Evolutionary conservation across 2,888 invertebrate species (phyloP), one percentile per base, ranked within the genome.

Genomic region (Microplitis manilae): DNA sequence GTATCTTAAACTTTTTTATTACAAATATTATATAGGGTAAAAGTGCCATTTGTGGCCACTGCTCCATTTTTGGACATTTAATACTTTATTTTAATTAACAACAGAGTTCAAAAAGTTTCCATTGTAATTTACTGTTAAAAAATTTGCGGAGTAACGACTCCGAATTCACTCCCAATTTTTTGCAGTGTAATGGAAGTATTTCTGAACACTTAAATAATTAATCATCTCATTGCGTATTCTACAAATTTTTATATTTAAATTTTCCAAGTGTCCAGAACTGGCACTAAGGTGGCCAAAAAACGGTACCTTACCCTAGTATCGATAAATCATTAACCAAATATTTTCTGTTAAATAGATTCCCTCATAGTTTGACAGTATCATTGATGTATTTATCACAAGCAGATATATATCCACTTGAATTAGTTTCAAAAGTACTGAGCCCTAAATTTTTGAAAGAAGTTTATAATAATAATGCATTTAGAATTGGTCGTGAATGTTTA

Each of bases 401-500:
- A 2, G 81, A 81, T 38, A 82, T 82, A 69, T 87, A 81, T 75
- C 83, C 84, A 13, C 40, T 82, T 17, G 76, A 77, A 85, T 89
- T 95, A 79, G 92, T 94, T 80, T 89, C 91, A 79, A 90, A 90
- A 80, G 91, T 92, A 4, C 89, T 96, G 73, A 90, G 91, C 84
- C 87, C 89, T n/a, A 91, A 92, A 15, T 94, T 93, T 86, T 88
- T 95, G 70, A 86, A 87, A 13, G 90, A 90, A 9, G 89, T 91
- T 5, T 94, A 93, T 87, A 93, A 92, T 79, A 91, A 91, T 80
- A 88, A 91, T 68, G 79, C 87, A 68, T 85, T 86, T 40, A 79
- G 82, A 1, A 82, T 90, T 39, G 93, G 93, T 0, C 91, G 93
- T 80, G 94, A 95, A 88, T 88, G 94, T 75, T 91, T 94, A 71